Evolutionary conservation across 2,888 invertebrate species (phyloP), one percentile per base, ranked within the genome.

Genomic region (Lysandra coridon): DNA sequence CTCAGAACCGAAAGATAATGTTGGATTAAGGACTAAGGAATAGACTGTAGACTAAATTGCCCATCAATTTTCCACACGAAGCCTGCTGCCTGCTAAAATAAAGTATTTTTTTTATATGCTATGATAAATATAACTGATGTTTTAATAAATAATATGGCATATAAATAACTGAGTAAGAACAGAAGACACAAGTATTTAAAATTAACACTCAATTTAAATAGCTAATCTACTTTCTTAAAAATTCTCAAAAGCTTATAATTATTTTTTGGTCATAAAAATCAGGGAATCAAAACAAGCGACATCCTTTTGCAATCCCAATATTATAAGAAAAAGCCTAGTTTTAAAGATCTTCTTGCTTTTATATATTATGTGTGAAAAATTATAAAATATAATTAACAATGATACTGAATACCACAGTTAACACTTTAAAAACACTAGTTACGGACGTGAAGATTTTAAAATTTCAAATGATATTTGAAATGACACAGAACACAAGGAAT

Each of bases 401-500:
- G 1, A 12, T 14, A 53, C 12, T 53, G 53, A 12, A 53, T 53
- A 53, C 53, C 14, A 53, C 12, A 57, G 14, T 57, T 12, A 17
- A 57, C 57, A 57, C 57, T 17, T 57, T 12, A 49, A 10, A 12
- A 17, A 57, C 4, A 57, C 57, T 57, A 57, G 57, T 17, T 17
- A 14, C 57, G 57, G 57, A 17, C 57, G 57, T 10, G 30, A 30
- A 30, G 7, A 64, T 64, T 64, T 64, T 64, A 10, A 64, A 30
- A 30, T 30, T 64, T 64, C 10, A 64, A 64, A 30, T 64, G 64
- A 64, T 30, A 30, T 64, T 64, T 64, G 64, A 10, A 64, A 64
- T 64, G 30, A 64, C 23, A 76, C 53, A 49, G 30, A 14, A 33
- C 49, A 76, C 40, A 74, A 74, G 76, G 76, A 76, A 57, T 76